Percentiles rank a stretch among this genome's conserved stretches.
Conservation (phyloP, 1,140 invertebrate species). For the Drosophila kepulauana region DNA sequence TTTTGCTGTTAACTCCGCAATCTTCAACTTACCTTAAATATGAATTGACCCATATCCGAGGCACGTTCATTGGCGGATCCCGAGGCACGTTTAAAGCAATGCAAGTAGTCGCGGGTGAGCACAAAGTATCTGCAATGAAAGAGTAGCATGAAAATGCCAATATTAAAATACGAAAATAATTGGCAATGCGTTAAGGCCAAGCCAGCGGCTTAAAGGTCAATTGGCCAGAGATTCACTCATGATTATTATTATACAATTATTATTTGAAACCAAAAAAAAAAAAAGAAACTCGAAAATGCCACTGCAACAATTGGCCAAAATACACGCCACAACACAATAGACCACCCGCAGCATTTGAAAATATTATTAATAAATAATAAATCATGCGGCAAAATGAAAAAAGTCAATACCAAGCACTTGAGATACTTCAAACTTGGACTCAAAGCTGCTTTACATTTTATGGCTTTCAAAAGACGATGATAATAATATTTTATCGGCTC, state of each 20-base stretch:
- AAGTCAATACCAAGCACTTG: slow-evolving; percentile 26
- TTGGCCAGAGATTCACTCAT: slow-evolving; percentile 26
- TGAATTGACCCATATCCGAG: slow-evolving; percentile 90
- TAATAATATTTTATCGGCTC: slow-evolving; percentile 56
- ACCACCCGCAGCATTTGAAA: slow-evolving; percentile 19
- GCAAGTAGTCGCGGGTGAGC: slow-evolving; percentile 89
- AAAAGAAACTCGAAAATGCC: slow-evolving; percentile 31
- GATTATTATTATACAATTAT: slow-evolving; percentile 41
- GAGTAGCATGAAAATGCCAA: slow-evolving; percentile 22
- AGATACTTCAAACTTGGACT: slow-evolving; percentile 7
- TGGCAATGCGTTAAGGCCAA: slow-evolving; percentile 47
- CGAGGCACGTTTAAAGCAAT: slow-evolving; percentile 89
- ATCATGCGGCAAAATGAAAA: slow-evolving; percentile 64
- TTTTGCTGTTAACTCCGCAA: not conserved
- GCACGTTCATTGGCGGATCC: slow-evolving; percentile 86
- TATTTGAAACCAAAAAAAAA: slow-evolving; percentile 6
- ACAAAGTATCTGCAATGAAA: slow-evolving; percentile 87
- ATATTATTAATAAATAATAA: slow-evolving; percentile 77
- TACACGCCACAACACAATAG: slow-evolving; percentile 2
- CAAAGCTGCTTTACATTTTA: slow-evolving; percentile 55
- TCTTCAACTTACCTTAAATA: slow-evolving; percentile 87
- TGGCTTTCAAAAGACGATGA: slow-evolving; percentile 51
- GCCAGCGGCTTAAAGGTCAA: slow-evolving; percentile 58
- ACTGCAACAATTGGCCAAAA: slow-evolving; percentile 51
- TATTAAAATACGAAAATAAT: slow-evolving; percentile 15